These are phyloP conservation scores for Amiota minor DNA, from an alignment of 2,888 invertebrate species.

Conservation along the genomic window DNA sequence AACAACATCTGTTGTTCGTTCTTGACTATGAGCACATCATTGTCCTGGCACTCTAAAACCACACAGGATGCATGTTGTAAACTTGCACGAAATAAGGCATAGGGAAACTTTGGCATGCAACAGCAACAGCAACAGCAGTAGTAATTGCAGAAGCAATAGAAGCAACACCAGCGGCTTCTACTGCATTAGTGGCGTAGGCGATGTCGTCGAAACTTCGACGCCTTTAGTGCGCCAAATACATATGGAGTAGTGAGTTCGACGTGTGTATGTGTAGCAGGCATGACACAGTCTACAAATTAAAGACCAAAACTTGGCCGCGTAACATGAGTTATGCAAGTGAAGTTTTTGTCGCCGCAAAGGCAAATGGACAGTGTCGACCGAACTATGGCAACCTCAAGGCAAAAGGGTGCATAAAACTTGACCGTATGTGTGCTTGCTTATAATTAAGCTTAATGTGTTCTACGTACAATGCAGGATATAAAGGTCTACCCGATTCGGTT, in stretches of 20 bases:
- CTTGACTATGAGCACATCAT: too few relatives aligned
- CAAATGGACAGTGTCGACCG: not conserved
- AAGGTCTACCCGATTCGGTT: conserved; percentile 42
- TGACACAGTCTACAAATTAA: conserved; percentile 42
- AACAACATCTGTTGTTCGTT: too few relatives aligned
- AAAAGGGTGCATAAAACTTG: conserved; percentile 26
- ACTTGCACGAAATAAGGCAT: not conserved
- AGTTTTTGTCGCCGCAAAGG: conserved; percentile 49
- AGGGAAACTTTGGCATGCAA: conserved; percentile 12
- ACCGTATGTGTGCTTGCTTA: conserved; percentile 45
- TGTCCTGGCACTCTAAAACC: not conserved
- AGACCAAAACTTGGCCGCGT: conserved; percentile 47
- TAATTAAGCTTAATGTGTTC: conserved; percentile 55
- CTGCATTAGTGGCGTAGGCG: too few relatives aligned
- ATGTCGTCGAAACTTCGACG: not conserved
- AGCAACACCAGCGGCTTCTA: not conserved
- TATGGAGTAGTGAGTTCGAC: not conserved
- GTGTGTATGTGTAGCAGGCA: conserved; percentile 9
- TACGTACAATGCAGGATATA: conserved; percentile 31
- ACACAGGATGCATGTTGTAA: conserved; percentile 12
- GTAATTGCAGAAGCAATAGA: not conserved
- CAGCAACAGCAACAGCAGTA: not conserved
- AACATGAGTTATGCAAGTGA: conserved; percentile 50
- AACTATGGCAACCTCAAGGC: too few relatives aligned
- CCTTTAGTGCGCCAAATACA: conserved; percentile 3